Percentiles rank a stretch among this genome's conserved stretches.
Evolutionary conservation across 2,888 invertebrate species (phyloP).

Genomic region (Nephrotoma flavescens): DNA sequence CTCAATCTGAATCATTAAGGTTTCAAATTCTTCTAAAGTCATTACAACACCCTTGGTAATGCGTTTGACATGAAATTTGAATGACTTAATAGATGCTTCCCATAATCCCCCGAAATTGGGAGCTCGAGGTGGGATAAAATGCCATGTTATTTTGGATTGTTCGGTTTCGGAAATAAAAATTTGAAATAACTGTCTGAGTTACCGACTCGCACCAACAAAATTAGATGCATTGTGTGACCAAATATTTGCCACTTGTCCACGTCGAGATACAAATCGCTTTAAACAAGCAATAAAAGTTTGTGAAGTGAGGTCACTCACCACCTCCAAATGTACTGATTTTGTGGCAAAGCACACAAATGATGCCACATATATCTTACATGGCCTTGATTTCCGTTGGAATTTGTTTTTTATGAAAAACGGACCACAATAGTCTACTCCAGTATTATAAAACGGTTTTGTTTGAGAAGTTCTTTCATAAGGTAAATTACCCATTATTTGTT

Average conservation of each 20-base stretch:
- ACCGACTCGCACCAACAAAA: too few species aligned
- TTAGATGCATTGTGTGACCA: too few species aligned
- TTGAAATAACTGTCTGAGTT: too few species aligned
- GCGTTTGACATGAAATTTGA: neutral
- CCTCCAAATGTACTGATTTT: constrained; percentile 9
- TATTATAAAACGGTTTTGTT: constrained; percentile 10
- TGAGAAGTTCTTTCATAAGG: constrained; percentile 4
- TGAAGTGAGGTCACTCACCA: constrained; percentile 5
- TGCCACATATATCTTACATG: constrained; percentile 7
- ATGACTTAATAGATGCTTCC: too few species aligned
- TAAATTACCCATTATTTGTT: constrained; percentile 7
- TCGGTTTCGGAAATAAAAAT: too few species aligned
- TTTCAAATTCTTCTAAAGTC: too few species aligned
- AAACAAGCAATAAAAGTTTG: neutral
- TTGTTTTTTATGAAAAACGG: neutral
- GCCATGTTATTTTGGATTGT: too few species aligned
- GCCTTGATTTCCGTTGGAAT: neutral
- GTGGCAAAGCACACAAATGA: constrained; percentile 9
- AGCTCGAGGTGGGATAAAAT: too few species aligned
- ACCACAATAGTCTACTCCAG: constrained; percentile 12
- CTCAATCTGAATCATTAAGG: too few species aligned
- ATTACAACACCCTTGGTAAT: neutral
- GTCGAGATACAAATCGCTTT: neutral
- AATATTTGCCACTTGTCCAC: neutral
- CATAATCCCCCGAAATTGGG: too few species aligned